A percentile compares a stretch with the other conserved stretches of the same genome.
phyloP scores from a whole-genome alignment of 1,140 invertebrate genomes.

The Papilio xuthus region DNA sequence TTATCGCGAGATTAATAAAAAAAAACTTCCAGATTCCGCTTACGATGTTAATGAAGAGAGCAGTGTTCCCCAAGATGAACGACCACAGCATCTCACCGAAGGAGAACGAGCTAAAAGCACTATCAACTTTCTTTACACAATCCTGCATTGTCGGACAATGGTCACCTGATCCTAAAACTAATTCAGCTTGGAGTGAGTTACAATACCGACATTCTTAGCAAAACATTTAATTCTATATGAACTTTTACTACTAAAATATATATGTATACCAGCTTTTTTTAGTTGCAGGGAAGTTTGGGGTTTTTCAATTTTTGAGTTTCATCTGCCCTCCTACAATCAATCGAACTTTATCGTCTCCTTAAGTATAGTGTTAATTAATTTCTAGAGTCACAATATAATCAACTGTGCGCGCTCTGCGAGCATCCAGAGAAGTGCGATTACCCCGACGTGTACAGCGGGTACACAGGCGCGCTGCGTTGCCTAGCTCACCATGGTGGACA shows the following conservation, averaged over 20 bases:
- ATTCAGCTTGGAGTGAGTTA: constrained; percentile 85
- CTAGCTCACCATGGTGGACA: constrained; percentile 89
- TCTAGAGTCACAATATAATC: constrained; percentile 86
- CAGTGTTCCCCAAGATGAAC: constrained; percentile 85
- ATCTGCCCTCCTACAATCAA: too few species aligned
- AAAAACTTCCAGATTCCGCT: constrained; percentile 80
- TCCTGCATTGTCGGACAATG: constrained; percentile 91
- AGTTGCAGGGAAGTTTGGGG: too few species aligned
- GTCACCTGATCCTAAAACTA: constrained; percentile 88
- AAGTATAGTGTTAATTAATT: constrained; percentile 24
- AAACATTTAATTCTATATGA: too few species aligned
- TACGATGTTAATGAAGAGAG: constrained; percentile 87
- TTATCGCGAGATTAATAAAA: not conserved
- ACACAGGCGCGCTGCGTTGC: constrained; percentile 92
- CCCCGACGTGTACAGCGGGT: constrained; percentile 91
- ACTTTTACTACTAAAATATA: too few species aligned
- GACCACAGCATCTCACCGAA: constrained; percentile 86
- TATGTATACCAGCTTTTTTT: too few species aligned
- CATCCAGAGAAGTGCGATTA: constrained; percentile 89
- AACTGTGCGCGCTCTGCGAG: constrained; percentile 88
- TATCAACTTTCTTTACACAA: constrained; percentile 87
- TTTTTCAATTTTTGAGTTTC: too few species aligned
- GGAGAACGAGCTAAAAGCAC: constrained; percentile 88
- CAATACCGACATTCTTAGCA: not conserved
- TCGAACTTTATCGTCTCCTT: not conserved